Evolutionary conservation across 2,888 invertebrate species (phyloP).

Genomic region (Schizotus pectinicornis): DNA sequence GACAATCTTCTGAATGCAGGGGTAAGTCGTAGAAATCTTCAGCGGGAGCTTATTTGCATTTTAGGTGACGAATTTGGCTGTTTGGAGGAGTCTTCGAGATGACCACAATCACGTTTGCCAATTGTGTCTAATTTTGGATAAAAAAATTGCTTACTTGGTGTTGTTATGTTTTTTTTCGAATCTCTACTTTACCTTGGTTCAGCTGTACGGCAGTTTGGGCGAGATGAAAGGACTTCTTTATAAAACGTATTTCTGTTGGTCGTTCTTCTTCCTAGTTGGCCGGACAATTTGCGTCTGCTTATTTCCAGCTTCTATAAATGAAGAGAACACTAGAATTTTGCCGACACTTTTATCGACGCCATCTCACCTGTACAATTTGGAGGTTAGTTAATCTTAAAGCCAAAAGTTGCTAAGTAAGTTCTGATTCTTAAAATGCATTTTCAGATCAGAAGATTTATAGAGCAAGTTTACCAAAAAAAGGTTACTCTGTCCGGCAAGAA

Average conservation of each 20-base stretch:
- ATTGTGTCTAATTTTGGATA: background rate
- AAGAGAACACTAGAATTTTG: background rate
- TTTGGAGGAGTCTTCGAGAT: conserved; percentile 2
- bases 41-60: background rate
- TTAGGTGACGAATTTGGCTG: background rate
- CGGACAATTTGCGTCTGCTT: background rate
- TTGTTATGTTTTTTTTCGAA: background rate
- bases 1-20: background rate
- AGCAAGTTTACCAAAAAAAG: background rate
- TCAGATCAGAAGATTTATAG: conserved; percentile 1
- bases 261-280: background rate
- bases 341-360: background rate
- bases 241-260: background rate
- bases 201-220: background rate
- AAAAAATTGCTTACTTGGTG: background rate
- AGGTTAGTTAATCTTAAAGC: too few relatives aligned
- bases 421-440: too few relatives aligned
- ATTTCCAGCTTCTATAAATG: background rate
- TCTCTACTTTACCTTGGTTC: conserved; percentile 1
- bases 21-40: conserved; percentile 1
- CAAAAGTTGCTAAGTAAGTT: too few relatives aligned
- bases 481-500: background rate
- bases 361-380: background rate
- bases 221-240: background rate
- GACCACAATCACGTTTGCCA: background rate